Conservation (phyloP, 2,888 invertebrate species). For the Drosophila mayaguana region DNA sequence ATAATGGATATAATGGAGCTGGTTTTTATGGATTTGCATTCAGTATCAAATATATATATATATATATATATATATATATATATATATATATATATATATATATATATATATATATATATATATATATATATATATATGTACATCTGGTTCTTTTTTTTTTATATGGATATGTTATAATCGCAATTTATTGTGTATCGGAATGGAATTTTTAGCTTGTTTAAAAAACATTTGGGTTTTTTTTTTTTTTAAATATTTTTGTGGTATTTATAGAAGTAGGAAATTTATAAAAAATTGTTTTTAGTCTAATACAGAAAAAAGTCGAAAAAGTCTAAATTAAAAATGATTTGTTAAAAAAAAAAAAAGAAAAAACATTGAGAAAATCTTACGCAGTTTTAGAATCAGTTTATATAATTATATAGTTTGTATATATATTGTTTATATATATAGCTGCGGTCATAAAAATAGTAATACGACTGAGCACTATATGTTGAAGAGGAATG, state of each 20-base stretch:
- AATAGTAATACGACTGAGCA: no score
- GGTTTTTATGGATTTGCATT: conserved; percentile 9
- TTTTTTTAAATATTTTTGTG: not conserved
- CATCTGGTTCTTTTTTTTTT: not conserved
- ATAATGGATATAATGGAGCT: conserved; percentile 20
- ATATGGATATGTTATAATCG: conserved; percentile 50
- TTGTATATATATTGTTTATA: conserved; percentile 2
- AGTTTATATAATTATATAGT: conserved; percentile 11
- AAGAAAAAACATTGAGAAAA: conserved; percentile 22
- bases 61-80: conserved; percentile 1
- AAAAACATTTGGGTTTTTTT: conserved; percentile 22
- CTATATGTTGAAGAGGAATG: no score
- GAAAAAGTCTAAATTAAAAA: not conserved
- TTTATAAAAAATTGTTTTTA: conserved; percentile 27
- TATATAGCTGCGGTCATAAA: no score
- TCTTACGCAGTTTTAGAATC: conserved; percentile 11
- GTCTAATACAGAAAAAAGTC: conserved; percentile 17
- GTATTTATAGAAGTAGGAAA: conserved; percentile 13
- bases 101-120: not conserved
- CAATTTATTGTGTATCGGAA: conserved; percentile 37
- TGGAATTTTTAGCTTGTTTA: conserved; percentile 30
- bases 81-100: not conserved
- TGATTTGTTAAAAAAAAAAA: not conserved
- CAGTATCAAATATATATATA: conserved; percentile 9
- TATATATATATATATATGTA: not conserved